These are phyloP conservation scores for Lepisosteus osseus DNA, from an alignment of 2,113 vertebrate species.

Conservation along the genomic window DNA sequence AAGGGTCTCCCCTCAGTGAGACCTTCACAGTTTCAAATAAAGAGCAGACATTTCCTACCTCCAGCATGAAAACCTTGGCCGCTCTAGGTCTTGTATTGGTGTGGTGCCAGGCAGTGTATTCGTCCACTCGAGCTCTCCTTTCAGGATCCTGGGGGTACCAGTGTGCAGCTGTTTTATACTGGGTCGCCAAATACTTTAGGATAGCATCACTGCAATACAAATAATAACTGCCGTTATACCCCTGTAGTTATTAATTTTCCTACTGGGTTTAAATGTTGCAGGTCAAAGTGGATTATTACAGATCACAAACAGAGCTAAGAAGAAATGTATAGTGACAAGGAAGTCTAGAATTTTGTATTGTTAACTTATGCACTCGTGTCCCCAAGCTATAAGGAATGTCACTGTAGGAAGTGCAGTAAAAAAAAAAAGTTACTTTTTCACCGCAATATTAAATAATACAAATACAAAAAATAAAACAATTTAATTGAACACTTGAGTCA, in stretches of 20 bases:
- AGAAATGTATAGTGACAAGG: no score
- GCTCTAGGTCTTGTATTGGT: constrained; percentile 53
- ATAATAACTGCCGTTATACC: neutral
- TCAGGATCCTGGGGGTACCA: constrained; percentile 64
- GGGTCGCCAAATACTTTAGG: constrained; percentile 61
- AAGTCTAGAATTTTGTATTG: no score
- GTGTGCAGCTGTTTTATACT: constrained; percentile 48
- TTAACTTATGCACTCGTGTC: no score
- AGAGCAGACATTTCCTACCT: constrained; percentile 41
- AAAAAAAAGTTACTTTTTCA: no score
- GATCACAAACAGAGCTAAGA: no score
- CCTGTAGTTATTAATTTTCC: neutral
- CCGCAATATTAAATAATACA: no score
- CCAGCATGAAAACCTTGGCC: constrained; percentile 57
- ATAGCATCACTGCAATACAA: constrained; percentile 59
- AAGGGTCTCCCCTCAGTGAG: no score
- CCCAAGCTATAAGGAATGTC: no score
- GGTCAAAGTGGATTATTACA: neutral
- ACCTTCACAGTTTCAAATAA: no score
- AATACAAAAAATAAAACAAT: no score
- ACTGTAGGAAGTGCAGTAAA: no score
- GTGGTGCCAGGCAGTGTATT: constrained; percentile 71
- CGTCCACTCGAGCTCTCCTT: constrained; percentile 59
- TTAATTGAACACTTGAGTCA: no score
- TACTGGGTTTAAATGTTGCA: neutral